These are phyloP conservation scores for Condylostylus longicornis DNA, from an alignment of 1,140 invertebrate species.

Conservation along the genomic window DNA sequence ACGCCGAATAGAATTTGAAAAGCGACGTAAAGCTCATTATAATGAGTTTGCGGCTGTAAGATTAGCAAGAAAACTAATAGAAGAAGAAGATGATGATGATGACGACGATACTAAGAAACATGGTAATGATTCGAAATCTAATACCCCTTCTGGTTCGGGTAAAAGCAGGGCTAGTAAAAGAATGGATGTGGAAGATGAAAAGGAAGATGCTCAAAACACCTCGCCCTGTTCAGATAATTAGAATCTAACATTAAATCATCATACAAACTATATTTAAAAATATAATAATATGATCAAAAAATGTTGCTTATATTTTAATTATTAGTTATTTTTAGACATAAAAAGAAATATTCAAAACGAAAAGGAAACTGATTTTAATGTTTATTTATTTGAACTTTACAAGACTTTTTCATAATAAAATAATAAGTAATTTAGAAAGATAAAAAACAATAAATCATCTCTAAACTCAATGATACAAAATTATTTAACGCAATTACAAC, in stretches of 20 bases:
- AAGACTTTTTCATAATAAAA: too few species aligned
- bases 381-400: too few species aligned
- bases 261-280: too few species aligned
- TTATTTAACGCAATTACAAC: too few species aligned
- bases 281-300: too few species aligned
- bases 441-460: background rate
- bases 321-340: too few species aligned
- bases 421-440: background rate
- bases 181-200: background rate
- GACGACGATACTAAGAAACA: constrained; percentile 46
- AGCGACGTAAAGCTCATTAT: constrained; percentile 90
- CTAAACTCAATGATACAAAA: too few species aligned
- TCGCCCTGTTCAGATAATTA: constrained; percentile 1
- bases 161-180: background rate
- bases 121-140: constrained; percentile 12
- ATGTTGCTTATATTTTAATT: too few species aligned
- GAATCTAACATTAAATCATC: too few species aligned
- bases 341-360: too few species aligned
- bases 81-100: constrained; percentile 78
- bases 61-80: constrained; percentile 72
- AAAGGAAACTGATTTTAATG: too few species aligned
- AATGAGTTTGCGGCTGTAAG: constrained; percentile 92
- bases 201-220: background rate
- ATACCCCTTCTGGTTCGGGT: background rate
- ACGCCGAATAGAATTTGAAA: constrained; percentile 64